A percentile compares a stretch with the other conserved stretches of the same genome.
These are phyloP conservation scores for Tiliacea citrago DNA, from an alignment of 2,888 invertebrate genomes.

Conservation along the genomic window DNA sequence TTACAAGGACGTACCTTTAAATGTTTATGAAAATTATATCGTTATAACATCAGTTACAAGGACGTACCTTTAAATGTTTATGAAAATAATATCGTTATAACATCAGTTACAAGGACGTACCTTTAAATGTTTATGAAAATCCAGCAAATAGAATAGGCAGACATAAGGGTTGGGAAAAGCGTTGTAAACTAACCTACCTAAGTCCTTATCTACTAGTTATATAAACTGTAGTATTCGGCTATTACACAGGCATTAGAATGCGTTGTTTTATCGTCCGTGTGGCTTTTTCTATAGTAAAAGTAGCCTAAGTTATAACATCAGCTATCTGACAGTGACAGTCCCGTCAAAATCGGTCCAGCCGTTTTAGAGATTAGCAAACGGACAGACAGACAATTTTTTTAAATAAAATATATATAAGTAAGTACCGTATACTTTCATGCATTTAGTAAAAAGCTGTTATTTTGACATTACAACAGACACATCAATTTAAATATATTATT, in stretches of 20 bases:
- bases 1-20: constrained; percentile 30
- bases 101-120: constrained; percentile 33
- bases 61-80: constrained; percentile 1
- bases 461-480: too few relatives aligned
- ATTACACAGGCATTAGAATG: neutral
- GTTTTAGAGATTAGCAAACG: too few relatives aligned
- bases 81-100: constrained; percentile 29
- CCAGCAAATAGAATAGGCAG: too few relatives aligned
- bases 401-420: too few relatives aligned
- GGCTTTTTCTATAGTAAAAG: too few relatives aligned
- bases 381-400: too few relatives aligned
- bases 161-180: neutral
- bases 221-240: neutral
- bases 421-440: too few relatives aligned
- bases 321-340: too few relatives aligned
- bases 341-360: too few relatives aligned
- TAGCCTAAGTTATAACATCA: too few relatives aligned
- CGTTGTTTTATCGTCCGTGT: neutral
- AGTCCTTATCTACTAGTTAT: neutral
- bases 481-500: too few relatives aligned
- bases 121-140: neutral
- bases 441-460: too few relatives aligned
- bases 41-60: constrained; percentile 37
- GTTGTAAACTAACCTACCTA: neutral
- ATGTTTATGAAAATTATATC: constrained; percentile 17